Percentiles rank a stretch among this genome's conserved stretches.
Conservation (phyloP, 64 coral and sea anemone species). For the Exaiptasia diaphana region DNA sequence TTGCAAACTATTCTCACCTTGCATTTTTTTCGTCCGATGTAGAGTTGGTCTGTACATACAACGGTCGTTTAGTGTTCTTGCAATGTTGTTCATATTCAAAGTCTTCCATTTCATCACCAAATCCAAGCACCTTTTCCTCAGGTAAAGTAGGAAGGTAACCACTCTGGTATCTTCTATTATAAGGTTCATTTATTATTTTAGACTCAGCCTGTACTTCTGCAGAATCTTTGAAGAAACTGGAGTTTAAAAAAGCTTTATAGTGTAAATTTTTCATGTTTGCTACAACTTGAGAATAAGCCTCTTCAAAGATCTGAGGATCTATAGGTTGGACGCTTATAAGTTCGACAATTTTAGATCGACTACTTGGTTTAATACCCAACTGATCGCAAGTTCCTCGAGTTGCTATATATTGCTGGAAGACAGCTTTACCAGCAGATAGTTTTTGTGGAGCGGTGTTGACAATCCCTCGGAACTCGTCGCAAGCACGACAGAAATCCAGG, state of each 20-base stretch:
- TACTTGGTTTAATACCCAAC: slow-evolving; percentile 63
- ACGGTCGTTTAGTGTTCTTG: slow-evolving; percentile 45
- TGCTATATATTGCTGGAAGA: slow-evolving; percentile 84
- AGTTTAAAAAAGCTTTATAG: slow-evolving; percentile 69
- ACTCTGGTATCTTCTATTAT: slow-evolving; percentile 67
- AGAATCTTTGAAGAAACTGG: slow-evolving; percentile 61
- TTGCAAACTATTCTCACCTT: slow-evolving; percentile 28
- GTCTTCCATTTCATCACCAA: slow-evolving; percentile 81
- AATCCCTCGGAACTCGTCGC: slow-evolving; percentile 72
- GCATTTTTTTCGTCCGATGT: slow-evolving; percentile 60
- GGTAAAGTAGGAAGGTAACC: slow-evolving; percentile 91
- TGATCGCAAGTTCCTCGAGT: slow-evolving; percentile 36
- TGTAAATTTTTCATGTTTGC: slow-evolving; percentile 83
- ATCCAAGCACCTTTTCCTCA: slow-evolving; percentile 93
- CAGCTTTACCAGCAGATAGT: slow-evolving; percentile 64
- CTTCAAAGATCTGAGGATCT: slow-evolving; percentile 74
- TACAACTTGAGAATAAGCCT: slow-evolving; percentile 65
- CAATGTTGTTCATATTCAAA: slow-evolving; percentile 77
- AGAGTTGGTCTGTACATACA: slow-evolving; percentile 39
- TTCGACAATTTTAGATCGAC: slow-evolving; percentile 63
- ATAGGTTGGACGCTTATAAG: slow-evolving; percentile 66
- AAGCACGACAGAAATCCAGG: slow-evolving; percentile 71
- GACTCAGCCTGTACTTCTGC: slow-evolving; percentile 57
- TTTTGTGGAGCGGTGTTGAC: slow-evolving; percentile 65
- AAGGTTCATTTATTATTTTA: slow-evolving; percentile 54